Evolutionary conservation across 2,113 vertebrate species (phyloP).

Genomic region (Pandion haliaetus): DNA sequence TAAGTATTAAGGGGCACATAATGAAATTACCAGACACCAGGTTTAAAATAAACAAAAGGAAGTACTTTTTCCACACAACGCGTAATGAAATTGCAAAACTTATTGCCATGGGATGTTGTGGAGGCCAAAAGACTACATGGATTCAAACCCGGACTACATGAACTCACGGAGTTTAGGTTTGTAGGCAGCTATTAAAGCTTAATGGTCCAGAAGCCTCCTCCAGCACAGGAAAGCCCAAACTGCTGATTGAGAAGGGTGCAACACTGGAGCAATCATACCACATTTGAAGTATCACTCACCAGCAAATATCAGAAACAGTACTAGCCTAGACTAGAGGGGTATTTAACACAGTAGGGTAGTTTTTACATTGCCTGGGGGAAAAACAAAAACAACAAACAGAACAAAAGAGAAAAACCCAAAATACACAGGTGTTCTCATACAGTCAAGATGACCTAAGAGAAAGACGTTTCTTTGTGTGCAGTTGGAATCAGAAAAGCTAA

Average conservation of each 20-base stretch:
- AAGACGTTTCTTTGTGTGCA: background rate
- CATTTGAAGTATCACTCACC: background rate
- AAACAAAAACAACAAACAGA: background rate
- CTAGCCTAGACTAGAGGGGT: background rate
- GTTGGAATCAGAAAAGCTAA: background rate
- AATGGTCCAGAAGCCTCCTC: background rate
- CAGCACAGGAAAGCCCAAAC: background rate
- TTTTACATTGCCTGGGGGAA: background rate
- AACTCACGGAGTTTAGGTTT: background rate
- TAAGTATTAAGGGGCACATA: background rate
- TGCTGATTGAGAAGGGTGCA: background rate
- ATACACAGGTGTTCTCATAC: background rate
- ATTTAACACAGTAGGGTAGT: background rate
- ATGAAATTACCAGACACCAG: background rate
- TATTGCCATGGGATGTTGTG: background rate
- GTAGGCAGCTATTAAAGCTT: background rate
- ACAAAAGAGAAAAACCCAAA: background rate
- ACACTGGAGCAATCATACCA: background rate
- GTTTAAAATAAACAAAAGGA: slow-evolving; percentile 17
- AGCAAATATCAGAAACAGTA: background rate
- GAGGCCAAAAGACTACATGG: background rate
- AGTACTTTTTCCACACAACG: background rate
- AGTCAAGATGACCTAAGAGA: background rate
- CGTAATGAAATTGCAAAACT: background rate
- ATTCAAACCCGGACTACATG: background rate